phyloP scores from a whole-genome alignment of 2,113 vertebrate genomes.

The Gallinago media region DNA sequence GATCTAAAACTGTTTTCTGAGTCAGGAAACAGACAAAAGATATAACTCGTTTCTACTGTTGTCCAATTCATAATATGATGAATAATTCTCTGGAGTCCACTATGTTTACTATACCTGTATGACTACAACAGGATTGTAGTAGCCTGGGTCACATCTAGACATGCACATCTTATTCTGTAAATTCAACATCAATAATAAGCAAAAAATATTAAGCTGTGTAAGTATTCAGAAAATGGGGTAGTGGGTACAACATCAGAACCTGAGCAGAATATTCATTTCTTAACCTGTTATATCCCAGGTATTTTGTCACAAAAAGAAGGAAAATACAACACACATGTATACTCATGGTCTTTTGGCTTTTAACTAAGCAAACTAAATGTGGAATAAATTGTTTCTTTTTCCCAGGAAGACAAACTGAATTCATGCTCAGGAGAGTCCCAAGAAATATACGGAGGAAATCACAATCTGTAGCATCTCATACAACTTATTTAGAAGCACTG shows the following conservation, averaged over 20 bases:
- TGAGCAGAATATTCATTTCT: not conserved
- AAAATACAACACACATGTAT: rapidly evolving
- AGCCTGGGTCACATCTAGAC: not conserved
- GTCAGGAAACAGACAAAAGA: not conserved
- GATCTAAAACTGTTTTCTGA: not conserved
- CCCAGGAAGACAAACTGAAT: not conserved
- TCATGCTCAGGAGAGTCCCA: not conserved
- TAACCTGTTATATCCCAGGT: not conserved
- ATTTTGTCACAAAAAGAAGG: not conserved
- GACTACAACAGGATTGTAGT: not conserved
- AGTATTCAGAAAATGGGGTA: not conserved
- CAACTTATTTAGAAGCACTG: not conserved
- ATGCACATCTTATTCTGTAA: not conserved
- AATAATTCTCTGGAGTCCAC: not conserved
- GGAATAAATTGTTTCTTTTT: not conserved
- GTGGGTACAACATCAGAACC: not conserved
- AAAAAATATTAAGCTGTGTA: not conserved
- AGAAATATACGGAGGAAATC: not conserved
- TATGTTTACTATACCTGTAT: not conserved
- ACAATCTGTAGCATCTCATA: not conserved
- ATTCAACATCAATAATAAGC: not conserved
- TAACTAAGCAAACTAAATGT: not conserved
- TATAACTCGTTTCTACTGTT: not conserved
- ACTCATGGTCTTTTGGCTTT: not conserved
- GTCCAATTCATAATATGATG: not conserved